Conservation (phyloP, 2,888 invertebrate genomes). For the Tetanocera ferruginea region DNA sequence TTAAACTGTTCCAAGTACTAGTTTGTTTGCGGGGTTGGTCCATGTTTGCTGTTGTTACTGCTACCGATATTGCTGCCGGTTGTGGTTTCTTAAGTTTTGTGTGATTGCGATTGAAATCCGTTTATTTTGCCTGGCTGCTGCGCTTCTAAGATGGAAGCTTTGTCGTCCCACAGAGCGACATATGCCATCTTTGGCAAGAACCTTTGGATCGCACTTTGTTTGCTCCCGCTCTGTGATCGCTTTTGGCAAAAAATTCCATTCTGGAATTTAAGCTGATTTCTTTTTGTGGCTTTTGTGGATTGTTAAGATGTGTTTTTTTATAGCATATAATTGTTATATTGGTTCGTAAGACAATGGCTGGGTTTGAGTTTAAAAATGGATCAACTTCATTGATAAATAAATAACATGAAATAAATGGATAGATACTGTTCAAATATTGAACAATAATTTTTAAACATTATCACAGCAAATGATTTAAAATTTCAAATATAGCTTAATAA, state of each 20-base stretch:
- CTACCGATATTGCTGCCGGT: neutral
- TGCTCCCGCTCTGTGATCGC: neutral
- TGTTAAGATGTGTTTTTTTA: neutral
- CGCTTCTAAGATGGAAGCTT: constrained; percentile 29
- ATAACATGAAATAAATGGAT: no score
- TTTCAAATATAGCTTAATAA: no score
- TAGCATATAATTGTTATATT: neutral
- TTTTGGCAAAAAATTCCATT: neutral
- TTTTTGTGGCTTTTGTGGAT: neutral
- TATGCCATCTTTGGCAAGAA: constrained; percentile 44
- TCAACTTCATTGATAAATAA: constrained; percentile 17
- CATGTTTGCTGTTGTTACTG: constrained; percentile 3
- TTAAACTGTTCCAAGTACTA: neutral
- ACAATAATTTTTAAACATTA: no score
- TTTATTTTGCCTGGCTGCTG: constrained; percentile 3
- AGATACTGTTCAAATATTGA: no score
- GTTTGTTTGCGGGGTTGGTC: neutral
- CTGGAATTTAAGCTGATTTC: neutral
- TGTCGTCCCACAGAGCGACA: constrained; percentile 53
- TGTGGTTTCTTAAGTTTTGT: neutral
- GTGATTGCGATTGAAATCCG: constrained; percentile 1
- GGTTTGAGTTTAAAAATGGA: constrained; percentile 8
- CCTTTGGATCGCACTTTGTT: neutral
- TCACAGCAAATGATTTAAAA: no score
- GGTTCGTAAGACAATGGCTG: neutral